Conservation (phyloP, 2,113 vertebrate species). For the Numida meleagris region DNA sequence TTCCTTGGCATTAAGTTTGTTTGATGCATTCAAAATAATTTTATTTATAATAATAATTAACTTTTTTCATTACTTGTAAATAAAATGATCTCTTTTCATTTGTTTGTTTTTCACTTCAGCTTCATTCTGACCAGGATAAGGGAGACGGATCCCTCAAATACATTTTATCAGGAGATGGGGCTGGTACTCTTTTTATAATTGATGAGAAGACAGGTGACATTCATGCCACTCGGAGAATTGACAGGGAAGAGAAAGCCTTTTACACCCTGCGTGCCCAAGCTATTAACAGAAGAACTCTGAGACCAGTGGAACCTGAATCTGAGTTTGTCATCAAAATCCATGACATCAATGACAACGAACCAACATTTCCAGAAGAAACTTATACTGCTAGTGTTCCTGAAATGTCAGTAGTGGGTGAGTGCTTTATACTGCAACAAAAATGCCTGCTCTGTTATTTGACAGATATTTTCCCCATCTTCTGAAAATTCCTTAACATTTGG, state of each 20-base stretch:
- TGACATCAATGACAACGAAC: slow-evolving; percentile 87
- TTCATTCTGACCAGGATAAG: slow-evolving; percentile 86
- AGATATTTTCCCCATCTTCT: background rate
- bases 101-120: slow-evolving; percentile 63
- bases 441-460: background rate
- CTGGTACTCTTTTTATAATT: slow-evolving; percentile 86
- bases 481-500: background rate
- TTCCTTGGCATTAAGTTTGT: background rate
- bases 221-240: slow-evolving; percentile 85
- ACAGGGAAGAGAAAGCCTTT: slow-evolving; percentile 86
- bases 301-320: slow-evolving; percentile 84
- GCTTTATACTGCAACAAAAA: background rate
- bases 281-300: slow-evolving; percentile 83
- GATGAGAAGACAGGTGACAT: slow-evolving; percentile 88
- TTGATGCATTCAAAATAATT: background rate
- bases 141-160: slow-evolving; percentile 86
- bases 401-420: slow-evolving; percentile 87
- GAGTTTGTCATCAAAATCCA: slow-evolving; percentile 89
- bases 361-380: slow-evolving; percentile 83
- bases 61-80: background rate
- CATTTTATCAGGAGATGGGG: slow-evolving; percentile 86
- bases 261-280: slow-evolving; percentile 85
- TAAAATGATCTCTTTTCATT: background rate
- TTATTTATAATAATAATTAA: background rate
- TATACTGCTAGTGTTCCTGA: slow-evolving; percentile 85